These are phyloP conservation scores for Dasysyrphus albostriatus DNA, from an alignment of 2,888 invertebrate species.

Conservation along the genomic window DNA sequence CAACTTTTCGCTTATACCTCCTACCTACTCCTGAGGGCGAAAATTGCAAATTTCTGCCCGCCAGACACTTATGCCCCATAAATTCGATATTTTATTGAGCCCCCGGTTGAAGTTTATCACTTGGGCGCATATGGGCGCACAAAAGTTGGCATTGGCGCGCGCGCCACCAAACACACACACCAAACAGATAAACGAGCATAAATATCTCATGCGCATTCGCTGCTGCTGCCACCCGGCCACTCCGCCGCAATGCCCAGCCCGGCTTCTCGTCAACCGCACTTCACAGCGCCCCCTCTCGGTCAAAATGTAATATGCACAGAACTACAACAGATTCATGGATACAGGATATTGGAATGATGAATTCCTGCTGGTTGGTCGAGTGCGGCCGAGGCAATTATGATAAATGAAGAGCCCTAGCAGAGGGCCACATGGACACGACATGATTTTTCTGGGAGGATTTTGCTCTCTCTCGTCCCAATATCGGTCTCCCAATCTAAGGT, in stretches of 20 bases:
- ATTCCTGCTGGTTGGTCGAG: slow-evolving; percentile 75
- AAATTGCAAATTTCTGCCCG: slow-evolving; percentile 77
- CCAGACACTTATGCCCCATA: slow-evolving; percentile 78
- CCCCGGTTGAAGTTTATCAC: slow-evolving; percentile 78
- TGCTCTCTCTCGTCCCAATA: slow-evolving; percentile 39
- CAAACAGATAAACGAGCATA: slow-evolving; percentile 63
- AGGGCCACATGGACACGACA: slow-evolving; percentile 58
- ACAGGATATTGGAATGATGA: slow-evolving; percentile 76
- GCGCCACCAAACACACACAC: slow-evolving; percentile 48
- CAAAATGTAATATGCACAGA: slow-evolving; percentile 68
- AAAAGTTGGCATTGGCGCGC: slow-evolving; percentile 63
- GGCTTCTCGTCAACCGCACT: background rate
- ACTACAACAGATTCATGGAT: slow-evolving; percentile 51
- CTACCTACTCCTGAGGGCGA: slow-evolving; percentile 68
- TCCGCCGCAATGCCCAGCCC: background rate
- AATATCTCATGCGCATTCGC: slow-evolving; percentile 69
- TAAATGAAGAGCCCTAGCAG: slow-evolving; percentile 75
- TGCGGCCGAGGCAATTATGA: slow-evolving; percentile 74
- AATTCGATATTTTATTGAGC: slow-evolving; percentile 78
- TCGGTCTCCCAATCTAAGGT: slow-evolving; percentile 66
- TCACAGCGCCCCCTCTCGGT: slow-evolving; percentile 5
- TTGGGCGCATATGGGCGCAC: slow-evolving; percentile 74
- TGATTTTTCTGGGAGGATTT: slow-evolving; percentile 41
- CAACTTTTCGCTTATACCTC: slow-evolving; percentile 57
- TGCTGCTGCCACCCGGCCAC: slow-evolving; percentile 26